Evolutionary conservation across 35 echinoderm and acorn worm species (phyloP).

Genomic region (Ophioderma brevispina): DNA sequence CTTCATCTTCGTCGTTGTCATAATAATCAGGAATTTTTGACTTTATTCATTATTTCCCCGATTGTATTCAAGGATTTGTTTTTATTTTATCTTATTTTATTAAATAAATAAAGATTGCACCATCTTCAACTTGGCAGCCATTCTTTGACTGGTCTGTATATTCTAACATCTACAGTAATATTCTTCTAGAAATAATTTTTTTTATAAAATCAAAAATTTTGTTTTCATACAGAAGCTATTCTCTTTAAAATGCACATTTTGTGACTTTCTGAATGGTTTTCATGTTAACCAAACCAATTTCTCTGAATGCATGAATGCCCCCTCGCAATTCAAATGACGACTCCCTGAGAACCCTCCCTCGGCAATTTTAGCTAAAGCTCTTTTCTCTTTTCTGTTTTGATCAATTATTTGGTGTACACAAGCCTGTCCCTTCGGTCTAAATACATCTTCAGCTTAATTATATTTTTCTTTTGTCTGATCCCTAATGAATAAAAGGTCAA

Average conservation of each 20-base stretch:
- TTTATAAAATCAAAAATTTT: too few relatives aligned
- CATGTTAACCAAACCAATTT: neutral
- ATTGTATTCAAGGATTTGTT: too few relatives aligned
- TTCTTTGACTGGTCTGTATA: too few relatives aligned
- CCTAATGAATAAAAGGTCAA: neutral
- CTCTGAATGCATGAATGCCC: neutral
- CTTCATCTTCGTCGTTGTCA: too few relatives aligned
- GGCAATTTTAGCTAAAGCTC: neutral
- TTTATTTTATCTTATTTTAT: too few relatives aligned
- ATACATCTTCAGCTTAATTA: constrained; percentile 1
- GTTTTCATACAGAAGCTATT: neutral
- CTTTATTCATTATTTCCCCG: too few relatives aligned
- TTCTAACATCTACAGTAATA: too few relatives aligned
- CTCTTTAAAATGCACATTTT: neutral
- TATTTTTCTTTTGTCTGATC: constrained; percentile 14
- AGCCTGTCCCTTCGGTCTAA: neutral
- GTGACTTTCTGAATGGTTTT: neutral
- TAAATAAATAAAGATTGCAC: too few relatives aligned
- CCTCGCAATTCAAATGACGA: neutral
- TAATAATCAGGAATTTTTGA: too few relatives aligned
- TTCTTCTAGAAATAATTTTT: too few relatives aligned
- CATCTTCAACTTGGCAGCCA: too few relatives aligned
- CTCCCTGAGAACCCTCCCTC: neutral
- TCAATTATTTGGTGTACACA: neutral
- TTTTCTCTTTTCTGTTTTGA: neutral